Evolutionary conservation across 2,888 invertebrate genomes (phyloP).

Genomic region (Axea sp.): DNA sequence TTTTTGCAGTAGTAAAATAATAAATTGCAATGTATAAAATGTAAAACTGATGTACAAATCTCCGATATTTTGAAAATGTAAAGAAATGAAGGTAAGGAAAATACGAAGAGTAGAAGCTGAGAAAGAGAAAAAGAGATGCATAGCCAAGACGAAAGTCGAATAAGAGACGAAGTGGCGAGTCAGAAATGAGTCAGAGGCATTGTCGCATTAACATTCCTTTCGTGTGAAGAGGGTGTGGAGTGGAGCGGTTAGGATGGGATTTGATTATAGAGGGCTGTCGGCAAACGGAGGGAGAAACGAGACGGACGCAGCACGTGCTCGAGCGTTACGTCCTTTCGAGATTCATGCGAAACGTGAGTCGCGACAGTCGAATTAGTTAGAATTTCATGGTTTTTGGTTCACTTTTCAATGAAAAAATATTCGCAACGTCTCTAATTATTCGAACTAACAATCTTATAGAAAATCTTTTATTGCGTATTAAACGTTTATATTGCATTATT

Average conservation of each 20-base stretch:
- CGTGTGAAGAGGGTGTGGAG: slow-evolving; percentile 76
- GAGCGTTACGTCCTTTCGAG: slow-evolving; percentile 58
- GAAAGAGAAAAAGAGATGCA: slow-evolving; percentile 50
- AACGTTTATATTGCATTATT: too few species aligned
- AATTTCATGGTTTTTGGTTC: slow-evolving; percentile 63
- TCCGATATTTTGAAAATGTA: slow-evolving; percentile 4
- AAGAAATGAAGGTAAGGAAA: slow-evolving; percentile 24
- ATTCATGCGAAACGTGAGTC: slow-evolving; percentile 55
- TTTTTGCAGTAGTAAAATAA: too few species aligned
- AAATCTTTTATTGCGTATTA: too few species aligned
- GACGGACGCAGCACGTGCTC: slow-evolving; percentile 62
- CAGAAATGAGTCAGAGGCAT: slow-evolving; percentile 74
- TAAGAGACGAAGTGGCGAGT: slow-evolving; percentile 67
- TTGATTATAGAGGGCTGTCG: slow-evolving; percentile 77
- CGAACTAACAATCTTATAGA: too few species aligned
- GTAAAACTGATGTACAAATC: neutral
- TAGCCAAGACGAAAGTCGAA: slow-evolving; percentile 56
- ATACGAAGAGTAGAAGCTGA: slow-evolving; percentile 11
- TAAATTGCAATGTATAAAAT: too few species aligned
- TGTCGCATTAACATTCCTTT: slow-evolving; percentile 79
- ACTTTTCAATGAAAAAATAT: slow-evolving; percentile 53
- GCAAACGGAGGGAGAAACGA: slow-evolving; percentile 60
- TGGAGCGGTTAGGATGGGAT: slow-evolving; percentile 77
- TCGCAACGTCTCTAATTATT: too few species aligned
- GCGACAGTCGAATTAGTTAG: slow-evolving; percentile 66